A percentile compares a stretch with the other conserved stretches of the same genome.
Evolutionary conservation across 2,888 invertebrate species (phyloP).

Genomic region (Sarcophaga carnaria): DNA sequence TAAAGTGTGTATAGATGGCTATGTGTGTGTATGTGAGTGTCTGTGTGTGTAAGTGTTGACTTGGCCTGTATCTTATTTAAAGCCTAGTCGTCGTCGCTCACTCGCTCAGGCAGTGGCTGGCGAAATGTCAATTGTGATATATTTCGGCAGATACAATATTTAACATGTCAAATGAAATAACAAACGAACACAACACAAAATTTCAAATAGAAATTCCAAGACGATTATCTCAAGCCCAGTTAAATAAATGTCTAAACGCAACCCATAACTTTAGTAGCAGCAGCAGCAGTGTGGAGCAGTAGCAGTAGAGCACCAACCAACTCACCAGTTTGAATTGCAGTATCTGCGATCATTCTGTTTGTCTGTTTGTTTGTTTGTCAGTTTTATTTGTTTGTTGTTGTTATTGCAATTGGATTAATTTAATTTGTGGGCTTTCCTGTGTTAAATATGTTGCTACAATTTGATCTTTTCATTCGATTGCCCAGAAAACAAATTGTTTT

Average conservation of each 20-base stretch:
- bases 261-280: background rate
- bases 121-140: conserved; percentile 69
- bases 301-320: background rate
- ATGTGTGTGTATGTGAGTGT: background rate
- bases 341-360: background rate
- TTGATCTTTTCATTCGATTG: background rate
- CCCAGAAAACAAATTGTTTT: background rate
- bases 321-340: background rate
- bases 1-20: conserved; percentile 35
- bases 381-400: background rate
- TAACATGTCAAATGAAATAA: conserved; percentile 68
- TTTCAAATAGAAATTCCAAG: conserved; percentile 39
- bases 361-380: background rate
- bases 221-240: conserved; percentile 23
- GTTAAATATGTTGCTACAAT: conserved; percentile 26
- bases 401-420: conserved; percentile 8
- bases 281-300: conserved; percentile 18
- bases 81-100: conserved; percentile 22
- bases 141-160: conserved; percentile 68
- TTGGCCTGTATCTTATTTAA: conserved; percentile 1
- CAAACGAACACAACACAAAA: conserved; percentile 44
- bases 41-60: background rate
- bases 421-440: conserved; percentile 55
- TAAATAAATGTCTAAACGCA: background rate
- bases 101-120: conserved; percentile 62